These are phyloP conservation scores for Buceros bicornis DNA, from an alignment of 2,797 vertebrate genomes.

Conservation along the genomic window DNA sequence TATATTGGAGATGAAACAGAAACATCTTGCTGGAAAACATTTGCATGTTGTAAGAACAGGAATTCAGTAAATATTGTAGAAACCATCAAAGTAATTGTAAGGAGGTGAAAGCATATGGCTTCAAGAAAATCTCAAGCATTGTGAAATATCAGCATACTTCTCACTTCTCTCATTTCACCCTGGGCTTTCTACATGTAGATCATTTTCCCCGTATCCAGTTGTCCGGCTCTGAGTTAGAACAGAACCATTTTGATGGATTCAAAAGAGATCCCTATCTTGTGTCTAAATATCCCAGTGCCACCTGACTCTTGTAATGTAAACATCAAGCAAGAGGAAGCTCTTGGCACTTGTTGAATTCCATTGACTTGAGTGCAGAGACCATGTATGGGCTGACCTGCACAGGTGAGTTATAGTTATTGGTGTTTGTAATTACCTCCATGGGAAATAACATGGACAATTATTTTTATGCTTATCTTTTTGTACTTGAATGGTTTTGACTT, in stretches of 20 bases:
- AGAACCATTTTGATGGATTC: not conserved
- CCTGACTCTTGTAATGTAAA: not conserved
- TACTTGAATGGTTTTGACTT: not conserved
- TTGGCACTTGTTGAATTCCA: not conserved
- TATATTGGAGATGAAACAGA: not conserved
- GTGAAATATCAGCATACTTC: not conserved
- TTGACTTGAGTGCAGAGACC: not conserved
- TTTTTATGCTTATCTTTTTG: not conserved
- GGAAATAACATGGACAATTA: not conserved
- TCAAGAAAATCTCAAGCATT: not conserved
- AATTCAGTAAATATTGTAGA: not conserved
- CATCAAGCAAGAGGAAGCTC: not conserved
- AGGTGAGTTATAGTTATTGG: not conserved
- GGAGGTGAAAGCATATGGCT: not conserved
- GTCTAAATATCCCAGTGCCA: not conserved
- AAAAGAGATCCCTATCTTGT: not conserved
- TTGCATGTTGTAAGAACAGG: not conserved
- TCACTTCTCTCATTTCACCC: not conserved
- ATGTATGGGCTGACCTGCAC: not conserved
- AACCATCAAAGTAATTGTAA: not conserved
- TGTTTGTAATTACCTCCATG: not conserved
- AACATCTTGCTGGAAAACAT: not conserved
- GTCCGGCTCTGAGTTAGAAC: no score
- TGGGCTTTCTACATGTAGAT: not conserved
- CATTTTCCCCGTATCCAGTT: not conserved